Percentiles rank a stretch among this genome's conserved stretches.
Evolutionary conservation across 2,888 invertebrate species (phyloP).

Genomic region (Metellina segmentata): DNA sequence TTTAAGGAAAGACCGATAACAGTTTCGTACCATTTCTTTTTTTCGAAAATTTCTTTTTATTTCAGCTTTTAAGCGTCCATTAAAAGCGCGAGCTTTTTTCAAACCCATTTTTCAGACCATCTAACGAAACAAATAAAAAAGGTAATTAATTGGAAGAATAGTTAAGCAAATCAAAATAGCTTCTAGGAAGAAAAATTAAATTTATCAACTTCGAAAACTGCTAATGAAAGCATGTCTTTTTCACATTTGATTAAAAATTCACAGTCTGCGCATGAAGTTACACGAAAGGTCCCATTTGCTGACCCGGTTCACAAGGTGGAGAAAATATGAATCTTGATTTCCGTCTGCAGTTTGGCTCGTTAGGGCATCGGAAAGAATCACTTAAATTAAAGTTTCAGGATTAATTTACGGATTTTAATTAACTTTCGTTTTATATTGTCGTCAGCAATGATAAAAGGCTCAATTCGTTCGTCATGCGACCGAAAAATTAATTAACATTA

Average conservation of each 20-base stretch:
- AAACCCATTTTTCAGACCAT: background rate
- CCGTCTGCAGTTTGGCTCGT: background rate
- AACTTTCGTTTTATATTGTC: background rate
- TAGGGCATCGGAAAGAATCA: background rate
- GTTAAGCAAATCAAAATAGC: background rate
- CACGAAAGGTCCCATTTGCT: background rate
- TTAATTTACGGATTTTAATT: background rate
- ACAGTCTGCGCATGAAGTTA: background rate
- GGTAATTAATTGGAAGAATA: background rate
- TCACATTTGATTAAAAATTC: background rate
- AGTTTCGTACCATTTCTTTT: background rate
- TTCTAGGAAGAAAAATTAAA: background rate
- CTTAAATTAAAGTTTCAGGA: background rate
- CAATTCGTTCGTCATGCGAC: background rate
- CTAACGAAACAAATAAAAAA: background rate
- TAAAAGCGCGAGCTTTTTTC: background rate
- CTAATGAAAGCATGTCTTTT: background rate
- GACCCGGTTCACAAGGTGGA: background rate
- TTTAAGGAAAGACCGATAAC: too few relatives aligned
- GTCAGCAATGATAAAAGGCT: background rate
- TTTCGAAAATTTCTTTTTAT: background rate
- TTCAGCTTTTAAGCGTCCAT: background rate
- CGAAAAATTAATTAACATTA: background rate
- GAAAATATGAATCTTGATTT: background rate
- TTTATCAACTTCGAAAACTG: background rate